Percentiles rank a stretch among this genome's conserved stretches.
phyloP scores from a whole-genome alignment of 2,113 vertebrate species.

The Ploceus nigricollis region DNA sequence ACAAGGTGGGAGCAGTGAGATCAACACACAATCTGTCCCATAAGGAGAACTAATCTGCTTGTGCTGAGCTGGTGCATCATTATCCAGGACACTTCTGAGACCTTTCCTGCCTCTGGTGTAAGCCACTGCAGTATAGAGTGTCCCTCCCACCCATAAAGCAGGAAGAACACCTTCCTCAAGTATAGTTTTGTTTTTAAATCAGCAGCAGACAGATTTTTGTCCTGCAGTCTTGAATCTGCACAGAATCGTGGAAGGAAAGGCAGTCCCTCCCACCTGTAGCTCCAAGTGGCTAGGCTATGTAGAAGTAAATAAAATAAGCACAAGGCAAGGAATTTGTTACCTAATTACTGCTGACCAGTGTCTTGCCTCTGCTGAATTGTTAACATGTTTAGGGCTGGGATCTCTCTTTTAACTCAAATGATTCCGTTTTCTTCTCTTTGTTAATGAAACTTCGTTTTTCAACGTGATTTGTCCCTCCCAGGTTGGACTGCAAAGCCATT shows the following conservation, averaged over 20 bases:
- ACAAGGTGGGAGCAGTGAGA: neutral
- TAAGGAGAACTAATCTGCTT: neutral
- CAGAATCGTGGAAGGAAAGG: neutral
- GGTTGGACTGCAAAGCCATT: neutral
- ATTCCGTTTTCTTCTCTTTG: neutral
- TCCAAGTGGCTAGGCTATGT: neutral
- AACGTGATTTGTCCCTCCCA: neutral
- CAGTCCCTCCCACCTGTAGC: neutral
- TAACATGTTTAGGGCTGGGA: neutral
- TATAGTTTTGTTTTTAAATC: neutral
- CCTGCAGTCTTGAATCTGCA: neutral
- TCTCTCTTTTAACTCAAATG: neutral
- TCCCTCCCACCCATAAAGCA: no score
- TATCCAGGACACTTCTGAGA: neutral
- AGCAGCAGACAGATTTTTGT: neutral
- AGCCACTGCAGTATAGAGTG: neutral
- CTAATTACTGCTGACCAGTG: neutral
- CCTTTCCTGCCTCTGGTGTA: neutral
- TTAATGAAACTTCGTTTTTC: neutral
- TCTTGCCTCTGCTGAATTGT: neutral
- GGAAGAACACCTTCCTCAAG: neutral
- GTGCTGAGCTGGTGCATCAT: neutral
- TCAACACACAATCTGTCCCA: neutral
- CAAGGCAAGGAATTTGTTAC: neutral
- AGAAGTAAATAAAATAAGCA: neutral